Percentiles rank a stretch among this genome's conserved stretches.
These are phyloP conservation scores for Gonioctena quinquepunctata DNA, from an alignment of 1,140 invertebrate genomes.

Conservation along the genomic window DNA sequence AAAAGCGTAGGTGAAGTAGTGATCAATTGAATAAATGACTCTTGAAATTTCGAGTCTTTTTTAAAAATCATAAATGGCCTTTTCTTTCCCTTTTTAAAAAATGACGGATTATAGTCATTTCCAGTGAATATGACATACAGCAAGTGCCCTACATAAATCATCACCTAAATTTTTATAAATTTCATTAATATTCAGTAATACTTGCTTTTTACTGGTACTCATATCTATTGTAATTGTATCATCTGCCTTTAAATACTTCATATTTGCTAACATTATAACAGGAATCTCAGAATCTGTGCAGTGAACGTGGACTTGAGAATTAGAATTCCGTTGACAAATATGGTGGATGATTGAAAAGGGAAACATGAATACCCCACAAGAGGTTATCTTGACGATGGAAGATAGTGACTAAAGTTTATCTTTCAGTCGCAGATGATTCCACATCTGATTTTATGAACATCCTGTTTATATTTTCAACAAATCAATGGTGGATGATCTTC, in stretches of 20 bases:
- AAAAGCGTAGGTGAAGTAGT: neutral
- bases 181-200: too few relatives aligned
- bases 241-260: conserved; percentile 24
- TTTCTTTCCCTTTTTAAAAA: conserved; percentile 20
- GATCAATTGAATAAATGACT: neutral
- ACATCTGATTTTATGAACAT: too few relatives aligned
- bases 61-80: neutral
- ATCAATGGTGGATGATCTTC: conserved; percentile 28
- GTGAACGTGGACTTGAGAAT: conserved; percentile 29
- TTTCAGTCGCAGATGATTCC: too few relatives aligned
- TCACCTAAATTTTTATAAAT: too few relatives aligned
- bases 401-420: too few relatives aligned
- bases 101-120: neutral
- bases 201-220: too few relatives aligned
- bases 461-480: too few relatives aligned
- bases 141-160: conserved; percentile 22
- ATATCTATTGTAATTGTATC: conserved; percentile 25
- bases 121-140: conserved; percentile 28
- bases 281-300: conserved; percentile 37
- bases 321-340: conserved; percentile 31
- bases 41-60: neutral
- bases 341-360: conserved; percentile 29
- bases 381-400: too few relatives aligned
- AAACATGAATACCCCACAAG: too few relatives aligned
- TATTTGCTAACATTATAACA: conserved; percentile 36